Conservation (phyloP, 2,888 invertebrate genomes). For the Lamellibrachia columna region DNA sequence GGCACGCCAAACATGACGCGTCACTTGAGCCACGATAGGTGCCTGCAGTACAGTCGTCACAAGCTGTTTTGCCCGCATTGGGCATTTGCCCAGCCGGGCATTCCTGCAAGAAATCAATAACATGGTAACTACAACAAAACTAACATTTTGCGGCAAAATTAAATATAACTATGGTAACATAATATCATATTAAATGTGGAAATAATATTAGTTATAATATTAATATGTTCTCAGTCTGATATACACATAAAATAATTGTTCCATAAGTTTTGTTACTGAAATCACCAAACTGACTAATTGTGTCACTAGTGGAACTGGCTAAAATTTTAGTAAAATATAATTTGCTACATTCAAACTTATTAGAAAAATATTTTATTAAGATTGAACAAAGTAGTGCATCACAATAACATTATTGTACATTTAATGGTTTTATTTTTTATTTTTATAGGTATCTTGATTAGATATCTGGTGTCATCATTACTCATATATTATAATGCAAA, state of each 20-base stretch:
- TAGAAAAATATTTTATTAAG: too few relatives aligned
- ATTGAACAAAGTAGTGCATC: too few relatives aligned
- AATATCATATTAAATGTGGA: background rate
- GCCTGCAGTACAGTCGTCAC: slow-evolving; percentile 45
- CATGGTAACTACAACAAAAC: background rate
- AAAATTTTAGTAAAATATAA: too few relatives aligned
- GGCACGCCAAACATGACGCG: slow-evolving; percentile 34
- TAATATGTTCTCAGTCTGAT: too few relatives aligned
- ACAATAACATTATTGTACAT: too few relatives aligned
- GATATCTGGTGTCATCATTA: background rate
- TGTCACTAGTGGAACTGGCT: too few relatives aligned
- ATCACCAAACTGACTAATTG: too few relatives aligned
- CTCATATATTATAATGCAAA: background rate
- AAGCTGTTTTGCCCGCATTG: slow-evolving; percentile 40
- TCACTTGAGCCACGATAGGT: slow-evolving; percentile 24
- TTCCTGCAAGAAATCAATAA: slow-evolving; percentile 28
- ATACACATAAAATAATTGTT: too few relatives aligned
- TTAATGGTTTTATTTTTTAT: too few relatives aligned
- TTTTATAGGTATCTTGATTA: too few relatives aligned
- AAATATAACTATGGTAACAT: background rate
- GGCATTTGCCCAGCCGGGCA: slow-evolving; percentile 51
- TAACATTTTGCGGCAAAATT: background rate
- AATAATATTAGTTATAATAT: background rate
- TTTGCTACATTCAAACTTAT: too few relatives aligned
- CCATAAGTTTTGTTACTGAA: too few relatives aligned